These are phyloP conservation scores for Drosophila simulans DNA, from an alignment of 1,140 invertebrate species.

Conservation along the genomic window DNA sequence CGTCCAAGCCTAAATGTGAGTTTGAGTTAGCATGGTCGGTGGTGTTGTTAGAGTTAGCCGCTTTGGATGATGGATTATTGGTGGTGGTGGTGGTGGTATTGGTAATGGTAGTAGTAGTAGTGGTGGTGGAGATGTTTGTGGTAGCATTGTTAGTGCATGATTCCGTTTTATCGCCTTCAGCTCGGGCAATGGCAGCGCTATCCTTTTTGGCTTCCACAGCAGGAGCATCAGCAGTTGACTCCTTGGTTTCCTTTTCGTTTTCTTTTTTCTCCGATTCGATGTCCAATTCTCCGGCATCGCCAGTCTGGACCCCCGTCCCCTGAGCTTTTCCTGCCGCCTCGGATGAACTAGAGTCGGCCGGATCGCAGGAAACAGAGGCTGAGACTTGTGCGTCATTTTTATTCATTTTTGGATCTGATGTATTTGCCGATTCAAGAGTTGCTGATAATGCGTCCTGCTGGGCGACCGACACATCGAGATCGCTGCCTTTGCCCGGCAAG, in stretches of 20 bases:
- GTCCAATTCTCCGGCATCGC: slow-evolving; percentile 50
- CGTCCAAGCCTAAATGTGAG: slow-evolving; percentile 84
- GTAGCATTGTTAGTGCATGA: slow-evolving; percentile 79
- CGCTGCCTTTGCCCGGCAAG: slow-evolving; percentile 67
- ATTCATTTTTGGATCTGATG: slow-evolving; percentile 34
- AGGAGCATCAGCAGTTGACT: slow-evolving; percentile 50
- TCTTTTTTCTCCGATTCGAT: slow-evolving; percentile 81
- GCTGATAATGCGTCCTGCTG: slow-evolving; percentile 45
- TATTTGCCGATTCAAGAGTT: slow-evolving; percentile 62
- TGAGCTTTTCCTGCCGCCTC: slow-evolving; percentile 10
- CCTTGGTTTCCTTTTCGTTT: slow-evolving; percentile 51
- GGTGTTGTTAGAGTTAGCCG: slow-evolving; percentile 48
- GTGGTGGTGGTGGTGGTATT: slow-evolving; percentile 65
- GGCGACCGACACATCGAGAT: slow-evolving; percentile 54
- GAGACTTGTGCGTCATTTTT: slow-evolving; percentile 36
- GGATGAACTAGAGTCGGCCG: slow-evolving; percentile 37
- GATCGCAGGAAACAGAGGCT: slow-evolving; percentile 10
- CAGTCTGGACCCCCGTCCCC: slow-evolving; percentile 58
- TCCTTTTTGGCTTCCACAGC: slow-evolving; percentile 55
- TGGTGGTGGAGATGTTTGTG: slow-evolving; percentile 66
- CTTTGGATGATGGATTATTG: slow-evolving; percentile 76
- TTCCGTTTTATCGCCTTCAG: slow-evolving; percentile 52
- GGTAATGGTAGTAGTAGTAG: slow-evolving; percentile 61
- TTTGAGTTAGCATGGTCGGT: slow-evolving; percentile 84
- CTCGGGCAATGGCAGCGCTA: slow-evolving; percentile 65